phyloP scores from a whole-genome alignment of 2,888 invertebrate genomes.

The Ctena decussata region DNA sequence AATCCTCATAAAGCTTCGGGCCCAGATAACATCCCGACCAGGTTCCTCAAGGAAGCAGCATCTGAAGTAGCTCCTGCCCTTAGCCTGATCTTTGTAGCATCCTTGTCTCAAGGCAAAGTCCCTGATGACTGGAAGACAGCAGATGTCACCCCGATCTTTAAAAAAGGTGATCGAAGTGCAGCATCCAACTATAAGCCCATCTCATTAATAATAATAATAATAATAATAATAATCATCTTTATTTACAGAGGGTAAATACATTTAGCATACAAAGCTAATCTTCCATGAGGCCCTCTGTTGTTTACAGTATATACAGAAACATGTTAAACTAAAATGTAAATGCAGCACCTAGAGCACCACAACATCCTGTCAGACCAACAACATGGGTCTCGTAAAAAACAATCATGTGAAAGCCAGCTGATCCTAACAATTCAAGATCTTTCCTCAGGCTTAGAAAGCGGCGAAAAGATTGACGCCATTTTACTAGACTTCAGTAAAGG shows the following conservation, averaged over 20 bases:
- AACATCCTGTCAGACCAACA: constrained; percentile 53
- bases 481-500: constrained; percentile 34
- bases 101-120: constrained; percentile 24
- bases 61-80: constrained; percentile 34
- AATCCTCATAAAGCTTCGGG: constrained; percentile 46
- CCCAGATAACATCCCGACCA: constrained; percentile 31
- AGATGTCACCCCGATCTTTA: constrained; percentile 54
- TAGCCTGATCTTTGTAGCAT: constrained; percentile 37
- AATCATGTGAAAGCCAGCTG: constrained; percentile 61
- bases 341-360: constrained; percentile 39
- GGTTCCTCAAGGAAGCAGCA: constrained; percentile 37
- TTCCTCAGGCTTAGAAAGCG: constrained; percentile 29
- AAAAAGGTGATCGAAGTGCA: constrained; percentile 47
- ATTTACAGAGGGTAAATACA: too few species aligned
- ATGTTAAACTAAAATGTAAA: constrained; percentile 66
- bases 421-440: constrained; percentile 49
- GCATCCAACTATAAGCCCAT: constrained; percentile 63
- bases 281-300: too few species aligned
- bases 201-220: constrained; percentile 54
- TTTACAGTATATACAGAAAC: too few species aligned
- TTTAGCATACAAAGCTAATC: too few species aligned
- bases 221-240: too few species aligned
- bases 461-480: not conserved
- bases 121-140: constrained; percentile 56
- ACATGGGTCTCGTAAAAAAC: constrained; percentile 54